Evolutionary conservation across 2,888 invertebrate species (phyloP).

Genomic region (Gnatocerus cornutus): DNA sequence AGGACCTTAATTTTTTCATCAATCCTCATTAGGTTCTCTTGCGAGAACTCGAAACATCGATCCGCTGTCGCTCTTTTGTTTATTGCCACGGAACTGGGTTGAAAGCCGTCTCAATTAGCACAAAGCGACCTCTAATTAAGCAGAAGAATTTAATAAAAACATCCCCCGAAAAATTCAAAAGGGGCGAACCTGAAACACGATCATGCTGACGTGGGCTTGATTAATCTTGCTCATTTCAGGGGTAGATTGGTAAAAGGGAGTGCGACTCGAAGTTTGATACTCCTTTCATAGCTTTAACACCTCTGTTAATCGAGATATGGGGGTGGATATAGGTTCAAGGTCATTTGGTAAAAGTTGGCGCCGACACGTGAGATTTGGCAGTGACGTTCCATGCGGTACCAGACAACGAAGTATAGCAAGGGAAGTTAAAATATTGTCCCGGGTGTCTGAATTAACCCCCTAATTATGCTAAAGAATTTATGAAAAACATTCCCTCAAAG

Average conservation of each 20-base stretch:
- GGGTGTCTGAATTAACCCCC: constrained; percentile 31
- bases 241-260: no score
- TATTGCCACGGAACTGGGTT: constrained; percentile 6
- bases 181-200: not conserved
- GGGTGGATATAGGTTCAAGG: not conserved
- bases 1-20: constrained; percentile 21
- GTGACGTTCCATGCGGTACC: not conserved
- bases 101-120: constrained; percentile 37
- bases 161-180: constrained; percentile 6
- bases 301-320: not conserved
- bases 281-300: not conserved
- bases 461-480: constrained; percentile 38
- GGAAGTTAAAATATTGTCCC: no score
- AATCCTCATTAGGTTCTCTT: constrained; percentile 7
- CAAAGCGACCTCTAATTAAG: constrained; percentile 39
- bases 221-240: no score
- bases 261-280: not conserved
- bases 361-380: not conserved
- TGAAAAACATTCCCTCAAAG: constrained; percentile 21
- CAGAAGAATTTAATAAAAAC: constrained; percentile 36
- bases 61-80: constrained; percentile 24
- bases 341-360: not conserved
- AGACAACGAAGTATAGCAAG: not conserved
- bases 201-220: no score
- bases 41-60: constrained; percentile 24